These are phyloP conservation scores for Helogale parvula DNA, from an alignment of 2,113 vertebrate genomes.

Conservation along the genomic window DNA sequence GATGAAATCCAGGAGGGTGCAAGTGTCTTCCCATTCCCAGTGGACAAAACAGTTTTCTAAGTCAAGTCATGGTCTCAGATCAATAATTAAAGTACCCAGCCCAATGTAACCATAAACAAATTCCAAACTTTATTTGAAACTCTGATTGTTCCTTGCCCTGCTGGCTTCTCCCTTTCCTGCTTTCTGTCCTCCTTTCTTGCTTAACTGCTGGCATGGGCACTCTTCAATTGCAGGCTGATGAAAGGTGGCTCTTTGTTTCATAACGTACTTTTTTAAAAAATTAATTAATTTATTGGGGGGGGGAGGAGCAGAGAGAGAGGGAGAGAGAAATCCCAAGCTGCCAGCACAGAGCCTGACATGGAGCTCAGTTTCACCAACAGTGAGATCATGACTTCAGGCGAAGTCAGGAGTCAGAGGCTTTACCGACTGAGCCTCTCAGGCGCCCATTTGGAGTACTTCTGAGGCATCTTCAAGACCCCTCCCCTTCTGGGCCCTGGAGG, in stretches of 20 bases:
- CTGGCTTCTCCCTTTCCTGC: background rate
- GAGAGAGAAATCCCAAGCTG: no score
- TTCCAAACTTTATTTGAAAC: background rate
- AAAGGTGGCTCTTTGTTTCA: background rate
- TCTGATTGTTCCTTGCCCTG: no score
- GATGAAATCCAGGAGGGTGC: rapidly evolving
- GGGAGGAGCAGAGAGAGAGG: no score
- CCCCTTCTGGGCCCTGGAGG: background rate
- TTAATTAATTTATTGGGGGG: no score
- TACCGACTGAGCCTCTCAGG: no score
- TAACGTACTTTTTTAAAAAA: no score
- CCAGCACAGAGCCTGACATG: no score
- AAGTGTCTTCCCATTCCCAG: background rate
- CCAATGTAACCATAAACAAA: rapidly evolving
- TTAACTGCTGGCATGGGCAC: background rate
- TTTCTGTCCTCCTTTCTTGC: background rate
- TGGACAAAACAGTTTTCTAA: background rate
- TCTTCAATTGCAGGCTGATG: background rate
- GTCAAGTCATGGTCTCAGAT: background rate
- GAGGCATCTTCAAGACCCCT: background rate
- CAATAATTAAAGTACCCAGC: background rate
- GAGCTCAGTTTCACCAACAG: no score
- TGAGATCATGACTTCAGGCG: no score
- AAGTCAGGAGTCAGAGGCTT: no score
- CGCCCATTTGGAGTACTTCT: rapidly evolving